Conservation (phyloP, 2,888 invertebrate species). For the Tetrapedia diversipes region DNA sequence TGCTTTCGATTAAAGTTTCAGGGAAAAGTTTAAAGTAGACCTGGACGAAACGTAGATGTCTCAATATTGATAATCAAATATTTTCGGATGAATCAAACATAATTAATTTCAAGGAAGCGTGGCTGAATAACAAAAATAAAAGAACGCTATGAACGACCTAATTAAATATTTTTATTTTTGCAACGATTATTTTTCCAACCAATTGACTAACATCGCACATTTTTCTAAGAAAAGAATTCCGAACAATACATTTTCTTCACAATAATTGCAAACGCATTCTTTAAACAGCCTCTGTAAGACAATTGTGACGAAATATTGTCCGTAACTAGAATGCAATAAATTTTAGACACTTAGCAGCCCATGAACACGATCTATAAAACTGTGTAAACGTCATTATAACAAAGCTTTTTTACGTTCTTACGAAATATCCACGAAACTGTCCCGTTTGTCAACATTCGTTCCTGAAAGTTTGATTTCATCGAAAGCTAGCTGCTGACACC, state of each 20-base stretch:
- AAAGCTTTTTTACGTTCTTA: slow-evolving; percentile 18
- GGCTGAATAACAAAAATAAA: not conserved
- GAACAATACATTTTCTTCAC: too few relatives aligned
- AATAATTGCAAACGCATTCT: not conserved
- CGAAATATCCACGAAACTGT: not conserved
- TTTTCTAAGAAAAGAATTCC: too few relatives aligned
- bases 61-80: not conserved
- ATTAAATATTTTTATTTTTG: not conserved
- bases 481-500: slow-evolving; percentile 6
- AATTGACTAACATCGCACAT: too few relatives aligned
- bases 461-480: not conserved
- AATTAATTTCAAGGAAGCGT: not conserved
- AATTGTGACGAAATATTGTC: not conserved
- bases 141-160: not conserved
- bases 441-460: not conserved
- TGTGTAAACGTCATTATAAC: slow-evolving; percentile 15
- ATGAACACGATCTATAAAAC: not conserved
- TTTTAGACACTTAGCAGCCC: not conserved
- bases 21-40: not conserved
- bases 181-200: too few relatives aligned
- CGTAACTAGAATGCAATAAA: not conserved
- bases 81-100: not conserved
- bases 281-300: not conserved
- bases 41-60: not conserved
- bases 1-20: not conserved